Percentiles rank a stretch among this genome's conserved stretches.
phyloP scores from a whole-genome alignment of 2,797 vertebrate species.

The Cheracebus regulus region DNA sequence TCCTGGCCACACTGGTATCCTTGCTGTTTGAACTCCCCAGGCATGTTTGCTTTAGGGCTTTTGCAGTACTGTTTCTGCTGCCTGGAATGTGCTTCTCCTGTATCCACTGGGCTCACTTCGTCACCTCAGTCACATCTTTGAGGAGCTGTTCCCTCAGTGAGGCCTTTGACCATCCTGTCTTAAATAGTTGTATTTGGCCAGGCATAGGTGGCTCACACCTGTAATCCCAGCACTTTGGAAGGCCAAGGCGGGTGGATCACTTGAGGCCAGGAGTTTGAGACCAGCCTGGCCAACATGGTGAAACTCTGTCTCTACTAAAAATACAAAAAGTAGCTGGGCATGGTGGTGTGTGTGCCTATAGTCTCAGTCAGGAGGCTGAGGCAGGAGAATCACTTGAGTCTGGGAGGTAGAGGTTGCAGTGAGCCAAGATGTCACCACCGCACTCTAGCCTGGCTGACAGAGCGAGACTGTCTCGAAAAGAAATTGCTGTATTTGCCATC shows the following conservation, averaged over 20 bases:
- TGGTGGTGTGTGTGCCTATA: not conserved
- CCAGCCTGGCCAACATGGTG: not conserved
- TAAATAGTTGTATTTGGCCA: not conserved
- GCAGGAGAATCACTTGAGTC: not conserved
- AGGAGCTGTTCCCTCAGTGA: not conserved
- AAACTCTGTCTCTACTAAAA: not conserved
- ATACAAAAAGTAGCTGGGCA: not conserved
- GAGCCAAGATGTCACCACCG: not conserved
- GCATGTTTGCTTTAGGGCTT: not conserved
- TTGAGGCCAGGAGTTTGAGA: not conserved
- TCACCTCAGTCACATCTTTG: not conserved
- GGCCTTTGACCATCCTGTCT: not conserved
- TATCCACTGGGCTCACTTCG: not conserved
- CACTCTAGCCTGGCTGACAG: not conserved
- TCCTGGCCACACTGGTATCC: not conserved
- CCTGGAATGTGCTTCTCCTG: not conserved
- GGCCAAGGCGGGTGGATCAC: not conserved
- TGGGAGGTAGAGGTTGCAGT: not conserved
- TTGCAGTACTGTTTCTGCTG: not conserved
- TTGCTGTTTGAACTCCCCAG: not conserved
- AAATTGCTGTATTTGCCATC: fast-evolving
- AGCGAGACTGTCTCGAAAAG: not conserved
- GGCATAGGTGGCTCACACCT: not conserved
- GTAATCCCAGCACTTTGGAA: not conserved
- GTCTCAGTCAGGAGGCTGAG: not conserved